Base-by-base conservation (phyloP, 2,888 invertebrate genomes). In the Machimus rusticus region DNA sequence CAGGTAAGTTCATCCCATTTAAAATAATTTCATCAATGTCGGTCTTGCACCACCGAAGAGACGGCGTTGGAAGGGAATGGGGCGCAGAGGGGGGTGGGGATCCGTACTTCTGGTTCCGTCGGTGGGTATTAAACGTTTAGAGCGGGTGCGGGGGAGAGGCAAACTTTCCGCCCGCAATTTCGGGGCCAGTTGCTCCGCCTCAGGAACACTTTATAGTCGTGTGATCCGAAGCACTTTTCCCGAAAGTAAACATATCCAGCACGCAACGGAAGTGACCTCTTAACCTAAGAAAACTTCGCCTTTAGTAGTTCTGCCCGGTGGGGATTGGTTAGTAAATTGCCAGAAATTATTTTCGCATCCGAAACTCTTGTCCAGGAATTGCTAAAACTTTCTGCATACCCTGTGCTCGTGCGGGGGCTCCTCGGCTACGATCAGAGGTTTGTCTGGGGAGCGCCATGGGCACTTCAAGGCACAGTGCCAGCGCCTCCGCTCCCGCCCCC, bases 231-330 rank as follows among this genome's bases (percentile, higher is more conserved):
- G 82, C 31, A 82, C 82, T 66, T 57, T 57, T 34, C 19, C 37
- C 57, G 28, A 85, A 78, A 51, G 86, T 86, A 86, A 77, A 86
- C 86, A 86, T 66, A 37, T 66, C 31, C 57, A 86, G 78, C 87
- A 87, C 87, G 87, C 87, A 87, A 87, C 87, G 87, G 77, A 87
- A 77, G 55, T 87, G 57, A 84, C 87, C 84, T 87, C 76, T 87
- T 87, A 84, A 87, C 84, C 66, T 79, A 79, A 86, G 86, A 86
- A 66, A 86, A 86, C 86, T 85, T 85, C 74, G 74, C 28, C 74
- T 74, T 85, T 37, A 23, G 37, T 46, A 74, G 39, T 9, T 85
- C 46, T 74, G 39, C 85, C 74, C 85, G 23, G 23, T 85, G 74
- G 31, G 43, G 85, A 85, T 46, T 51, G 85, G 85, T 74, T 74